Evolutionary conservation across 2,113 vertebrate species (phyloP).

Genomic region (Vulpes vulpes): DNA sequence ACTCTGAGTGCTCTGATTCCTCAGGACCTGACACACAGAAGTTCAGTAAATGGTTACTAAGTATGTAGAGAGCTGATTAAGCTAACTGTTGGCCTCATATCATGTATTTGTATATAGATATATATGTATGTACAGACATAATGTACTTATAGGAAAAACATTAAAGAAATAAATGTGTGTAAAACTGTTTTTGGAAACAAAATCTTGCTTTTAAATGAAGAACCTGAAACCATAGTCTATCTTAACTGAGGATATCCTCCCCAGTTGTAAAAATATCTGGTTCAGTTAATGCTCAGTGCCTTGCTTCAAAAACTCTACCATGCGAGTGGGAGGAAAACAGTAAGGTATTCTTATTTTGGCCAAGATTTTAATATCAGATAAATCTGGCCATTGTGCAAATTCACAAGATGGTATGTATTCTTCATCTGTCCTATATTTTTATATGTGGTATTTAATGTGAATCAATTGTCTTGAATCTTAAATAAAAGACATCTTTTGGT

Average conservation of each 20-base stretch:
- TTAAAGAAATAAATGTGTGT: conserved; percentile 43
- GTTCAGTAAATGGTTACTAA: background rate
- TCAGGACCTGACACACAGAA: background rate
- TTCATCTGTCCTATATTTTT: background rate
- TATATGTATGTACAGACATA: background rate
- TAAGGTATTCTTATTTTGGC: background rate
- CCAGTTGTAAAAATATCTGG: background rate
- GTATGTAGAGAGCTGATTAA: background rate
- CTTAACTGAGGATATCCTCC: background rate
- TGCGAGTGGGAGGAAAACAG: background rate
- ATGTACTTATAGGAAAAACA: background rate
- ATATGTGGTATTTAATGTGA: background rate
- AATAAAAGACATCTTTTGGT: background rate
- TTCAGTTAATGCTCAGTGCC: background rate
- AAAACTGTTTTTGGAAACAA: conserved; percentile 10
- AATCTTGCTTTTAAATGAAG: conserved; percentile 1
- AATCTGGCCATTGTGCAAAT: background rate
- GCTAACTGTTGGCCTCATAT: background rate
- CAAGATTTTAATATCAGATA: conserved; percentile 1
- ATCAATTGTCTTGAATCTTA: background rate
- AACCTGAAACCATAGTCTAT: background rate
- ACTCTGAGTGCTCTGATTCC: background rate
- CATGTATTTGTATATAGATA: background rate
- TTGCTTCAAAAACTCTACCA: background rate
- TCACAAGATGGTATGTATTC: conserved; percentile 9